Conservation (phyloP, 2,888 invertebrate genomes). For the Tenodera sinensis region DNA sequence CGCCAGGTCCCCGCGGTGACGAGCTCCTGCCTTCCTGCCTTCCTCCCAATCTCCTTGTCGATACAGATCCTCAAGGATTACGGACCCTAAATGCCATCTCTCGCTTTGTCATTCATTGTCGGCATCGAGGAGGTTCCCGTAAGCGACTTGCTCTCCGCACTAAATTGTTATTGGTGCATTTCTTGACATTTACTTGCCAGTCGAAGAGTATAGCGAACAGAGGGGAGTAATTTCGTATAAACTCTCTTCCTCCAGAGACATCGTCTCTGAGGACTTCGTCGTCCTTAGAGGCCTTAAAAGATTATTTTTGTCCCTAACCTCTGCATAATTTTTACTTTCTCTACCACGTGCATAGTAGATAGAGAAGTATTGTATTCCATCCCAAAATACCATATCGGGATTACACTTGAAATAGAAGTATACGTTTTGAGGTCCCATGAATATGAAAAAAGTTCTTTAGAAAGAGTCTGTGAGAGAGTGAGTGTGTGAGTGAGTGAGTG, state of each 20-base stretch:
- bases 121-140: neutral
- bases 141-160: neutral
- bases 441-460: no score
- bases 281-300: no score
- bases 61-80: neutral
- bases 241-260: neutral
- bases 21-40: neutral
- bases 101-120: neutral
- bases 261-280: neutral
- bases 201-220: neutral
- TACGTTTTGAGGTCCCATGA: no score
- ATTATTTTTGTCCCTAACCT: no score
- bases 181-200: neutral
- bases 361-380: no score
- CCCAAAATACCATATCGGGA: no score
- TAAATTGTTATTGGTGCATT: neutral
- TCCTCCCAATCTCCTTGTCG: neutral
- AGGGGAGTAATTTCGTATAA: neutral
- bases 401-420: no score
- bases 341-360: no score
- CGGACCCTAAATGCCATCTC: neutral
- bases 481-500: no score
- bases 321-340: no score
- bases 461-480: no score
- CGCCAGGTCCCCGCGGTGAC: neutral